Base-by-base conservation (phyloP, 1,140 invertebrate species). In the Nebria ingens region DNA sequence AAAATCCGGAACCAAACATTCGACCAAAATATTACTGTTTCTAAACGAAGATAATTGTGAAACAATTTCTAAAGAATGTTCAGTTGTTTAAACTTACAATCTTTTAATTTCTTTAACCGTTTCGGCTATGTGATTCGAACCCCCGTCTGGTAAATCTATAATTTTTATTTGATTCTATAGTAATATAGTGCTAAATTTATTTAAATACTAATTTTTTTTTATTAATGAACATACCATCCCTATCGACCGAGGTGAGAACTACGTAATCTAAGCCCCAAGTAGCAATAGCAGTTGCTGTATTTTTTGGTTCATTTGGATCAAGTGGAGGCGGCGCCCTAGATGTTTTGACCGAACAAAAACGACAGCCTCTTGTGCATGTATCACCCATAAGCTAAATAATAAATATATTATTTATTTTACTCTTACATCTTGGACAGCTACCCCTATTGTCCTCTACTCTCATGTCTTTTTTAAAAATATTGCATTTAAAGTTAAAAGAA, bases 261-360 rank as follows among this genome's bases (percentile, higher is more conserved):
- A 99, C 86, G 74, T 99, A 99, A 69, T 97, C 92, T 9, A 99
- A 74, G 11, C 92, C 92, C 97, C 97, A 99, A 42, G 88, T 82
- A 50, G 84, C 80, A 61, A 99, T 88, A 2, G 97, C 96, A 56
- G 75, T 79, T 1, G 95, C 97, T 2, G 96, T 99, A 71, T 98
- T 95, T 2, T 79, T 64, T 6, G 97, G 97, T 73, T 99, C 97
- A 53, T 86, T 75, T 0, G 86, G 82, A 79, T 99, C 93, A 9
- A 93, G 79, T 0, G 91, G 85, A 11, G 93, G 89, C 1, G 97
- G 97, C n/a, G 80, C 77, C 56, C 87, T 77, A 1, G 93, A 84
- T 12, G 97, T 99, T 79, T 99, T 99, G 9, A 99, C 92, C 1
- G 97, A 99, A 75, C 97, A 99, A 73, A 99, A 99, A 67, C 93